Conservation (phyloP, 2,888 invertebrate genomes). For the Cataglyphis livida region DNA sequence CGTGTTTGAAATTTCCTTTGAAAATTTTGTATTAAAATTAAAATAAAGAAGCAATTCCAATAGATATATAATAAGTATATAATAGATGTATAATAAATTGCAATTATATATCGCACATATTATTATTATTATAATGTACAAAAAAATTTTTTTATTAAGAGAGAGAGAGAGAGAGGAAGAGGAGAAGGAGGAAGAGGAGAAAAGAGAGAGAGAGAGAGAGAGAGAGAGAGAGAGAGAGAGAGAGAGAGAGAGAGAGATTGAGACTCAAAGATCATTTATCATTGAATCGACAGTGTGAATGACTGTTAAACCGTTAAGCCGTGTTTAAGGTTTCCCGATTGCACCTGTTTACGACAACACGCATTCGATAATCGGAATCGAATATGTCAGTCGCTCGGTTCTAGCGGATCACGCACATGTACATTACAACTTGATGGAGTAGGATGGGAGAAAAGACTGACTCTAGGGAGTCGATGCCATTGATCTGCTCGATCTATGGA, state of each 20-base stretch:
- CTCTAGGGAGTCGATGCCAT: conserved; percentile 81
- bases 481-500: conserved; percentile 80
- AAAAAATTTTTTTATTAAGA: not conserved
- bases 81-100: not conserved
- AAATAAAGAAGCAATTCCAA: not conserved
- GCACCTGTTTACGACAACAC: conserved; percentile 51
- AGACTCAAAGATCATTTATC: conserved; percentile 20
- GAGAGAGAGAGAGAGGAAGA: not conserved
- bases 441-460: conserved; percentile 79
- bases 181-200: too few relatives aligned
- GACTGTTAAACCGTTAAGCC: conserved; percentile 41
- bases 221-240: too few relatives aligned
- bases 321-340: conserved; percentile 48
- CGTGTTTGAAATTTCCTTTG: conserved; percentile 29
- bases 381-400: conserved; percentile 56
- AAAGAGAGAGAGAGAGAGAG: too few relatives aligned
- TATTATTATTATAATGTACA: not conserved
- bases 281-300: conserved; percentile 18
- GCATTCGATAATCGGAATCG: conserved; percentile 59
- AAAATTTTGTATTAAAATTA: not conserved
- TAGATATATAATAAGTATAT: too few relatives aligned
- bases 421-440: conserved; percentile 75
- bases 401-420: conserved; percentile 57
- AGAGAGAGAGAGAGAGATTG: not conserved
- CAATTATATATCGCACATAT: not conserved